Evolutionary conservation across 30 jellyfish, hydroid and myxozoan species (phyloP).

Genomic region (Aurelia aurita): DNA sequence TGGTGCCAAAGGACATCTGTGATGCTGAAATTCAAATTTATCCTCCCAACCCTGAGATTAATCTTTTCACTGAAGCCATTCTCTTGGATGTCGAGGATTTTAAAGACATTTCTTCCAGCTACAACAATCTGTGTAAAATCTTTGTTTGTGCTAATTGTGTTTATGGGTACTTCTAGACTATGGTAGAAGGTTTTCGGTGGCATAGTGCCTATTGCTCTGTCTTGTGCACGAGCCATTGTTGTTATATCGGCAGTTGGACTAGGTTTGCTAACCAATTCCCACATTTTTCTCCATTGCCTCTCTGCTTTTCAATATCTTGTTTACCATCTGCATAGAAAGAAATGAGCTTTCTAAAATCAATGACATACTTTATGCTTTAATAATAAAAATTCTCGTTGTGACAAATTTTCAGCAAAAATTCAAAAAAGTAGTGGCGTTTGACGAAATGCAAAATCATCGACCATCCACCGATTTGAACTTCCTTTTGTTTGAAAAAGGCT

Average conservation of each 20-base stretch:
- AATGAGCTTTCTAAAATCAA: too few species aligned
- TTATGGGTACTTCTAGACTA: slow-evolving; percentile 77
- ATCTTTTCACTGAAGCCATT: slow-evolving; percentile 69
- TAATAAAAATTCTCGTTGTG: too few species aligned
- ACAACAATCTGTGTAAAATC: slow-evolving; percentile 91
- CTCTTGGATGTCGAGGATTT: slow-evolving; percentile 73
- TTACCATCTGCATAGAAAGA: too few species aligned
- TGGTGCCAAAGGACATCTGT: slow-evolving; percentile 97
- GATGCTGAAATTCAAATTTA: slow-evolving; percentile 81
- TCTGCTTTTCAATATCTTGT: not conserved
- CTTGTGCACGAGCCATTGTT: slow-evolving; percentile 81
- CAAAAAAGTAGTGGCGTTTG: too few species aligned
- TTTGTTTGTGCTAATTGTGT: slow-evolving; percentile 77
- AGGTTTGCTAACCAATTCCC: slow-evolving; percentile 81
- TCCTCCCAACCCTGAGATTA: slow-evolving; percentile 86
- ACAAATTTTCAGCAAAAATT: too few species aligned
- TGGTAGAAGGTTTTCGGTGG: slow-evolving; percentile 77
- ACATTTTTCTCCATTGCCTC: slow-evolving; percentile 72
- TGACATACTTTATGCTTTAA: too few species aligned
- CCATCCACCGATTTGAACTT: too few species aligned
- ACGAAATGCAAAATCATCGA: too few species aligned
- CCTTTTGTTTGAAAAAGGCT: too few species aligned
- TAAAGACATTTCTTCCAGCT: slow-evolving; percentile 91
- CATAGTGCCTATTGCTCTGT: slow-evolving; percentile 60
- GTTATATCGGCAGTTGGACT: slow-evolving; percentile 60